A percentile compares a stretch with the other conserved stretches of the same genome.
phyloP scores from a whole-genome alignment of 2,113 vertebrate genomes.

The Tragelaphus strepsiceros region DNA sequence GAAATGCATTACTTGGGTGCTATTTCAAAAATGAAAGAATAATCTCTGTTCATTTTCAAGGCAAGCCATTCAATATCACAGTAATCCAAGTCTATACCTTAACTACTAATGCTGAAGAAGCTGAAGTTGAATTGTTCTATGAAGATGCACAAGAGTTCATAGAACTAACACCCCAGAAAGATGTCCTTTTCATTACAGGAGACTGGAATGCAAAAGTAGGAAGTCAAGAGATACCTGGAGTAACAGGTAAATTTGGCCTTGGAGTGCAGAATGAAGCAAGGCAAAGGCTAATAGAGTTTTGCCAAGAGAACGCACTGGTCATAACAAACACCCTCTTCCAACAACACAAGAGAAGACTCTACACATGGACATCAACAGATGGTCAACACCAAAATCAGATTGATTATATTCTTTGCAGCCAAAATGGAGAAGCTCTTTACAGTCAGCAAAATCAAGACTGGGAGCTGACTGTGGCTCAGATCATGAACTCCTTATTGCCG shows the following conservation, averaged over 20 bases:
- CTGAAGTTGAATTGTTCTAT: not conserved
- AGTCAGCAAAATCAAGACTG: rapidly evolving
- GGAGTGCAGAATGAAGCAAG: not conserved
- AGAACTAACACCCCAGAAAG: not conserved
- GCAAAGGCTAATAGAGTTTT: not conserved
- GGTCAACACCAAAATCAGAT: not conserved
- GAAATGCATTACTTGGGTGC: not conserved
- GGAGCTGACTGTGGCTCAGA: not conserved
- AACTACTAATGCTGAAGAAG: not conserved
- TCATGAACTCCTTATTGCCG: not conserved
- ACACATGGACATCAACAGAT: not conserved
- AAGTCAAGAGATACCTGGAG: not conserved
- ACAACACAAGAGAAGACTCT: not conserved
- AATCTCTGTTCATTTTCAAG: not conserved
- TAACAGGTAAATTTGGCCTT: not conserved
- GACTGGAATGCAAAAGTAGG: not conserved
- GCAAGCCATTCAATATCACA: not conserved
- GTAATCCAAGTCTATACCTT: not conserved
- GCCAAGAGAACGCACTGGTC: not conserved
- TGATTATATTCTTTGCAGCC: not conserved
- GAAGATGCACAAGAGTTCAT: not conserved
- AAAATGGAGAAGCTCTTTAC: not conserved
- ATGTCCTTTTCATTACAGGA: not conserved
- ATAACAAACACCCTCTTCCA: not conserved
- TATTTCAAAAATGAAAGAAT: not conserved